Evolutionary conservation across 2,888 invertebrate genomes (phyloP), one percentile per base, ranked within the genome.

Genomic region (Eupithecia centaureata): DNA sequence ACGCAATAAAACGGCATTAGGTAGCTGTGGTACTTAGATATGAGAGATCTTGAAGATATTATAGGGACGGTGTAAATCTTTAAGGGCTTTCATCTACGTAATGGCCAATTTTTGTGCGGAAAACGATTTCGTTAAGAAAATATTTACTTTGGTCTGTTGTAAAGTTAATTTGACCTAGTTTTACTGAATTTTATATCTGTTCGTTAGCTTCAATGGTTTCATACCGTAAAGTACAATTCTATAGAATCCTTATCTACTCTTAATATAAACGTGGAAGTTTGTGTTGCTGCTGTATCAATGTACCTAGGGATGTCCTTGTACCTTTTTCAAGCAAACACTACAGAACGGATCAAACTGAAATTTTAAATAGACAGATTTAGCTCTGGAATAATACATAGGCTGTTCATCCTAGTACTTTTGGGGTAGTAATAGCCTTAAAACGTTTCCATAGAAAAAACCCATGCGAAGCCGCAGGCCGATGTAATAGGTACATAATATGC

Each of bases 1-100:
- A 80, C 82, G 88, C 82, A 89, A 92, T 92, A 92, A 92, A 91
- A 86, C 79, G 79, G 85, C 83, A 86, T 86, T 87, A 84, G 85
- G 84, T 85, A 82, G 85, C 82, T 79, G 77, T 70, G 70, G 63
- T 70, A 68, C 68, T 68, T 67, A 69, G 71, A 73, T 73, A 74
- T 72, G 68, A 68, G 58, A 65, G 65, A 68, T 69, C 72, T 65
- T 75, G 71, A 76, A 73, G 77, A 77, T 65, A 68, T 68, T 65
- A 30, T 54, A 64, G 64, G 65, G 63, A 27, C 61, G 62, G 66
- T 64, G 64, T 63, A 70, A 71, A 71, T 63, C 65, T 72, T 71
- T 65, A 38, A 68, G 51, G 30, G 60, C 63, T 72, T 76, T 61
- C 58, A 35, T 28, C 22, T 61, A 0, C 64, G 35, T 52, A 63